Percentiles rank a stretch among this genome's conserved stretches.
Conservation (phyloP, 2,797 vertebrate genomes). For the Borostomias antarcticus region DNA sequence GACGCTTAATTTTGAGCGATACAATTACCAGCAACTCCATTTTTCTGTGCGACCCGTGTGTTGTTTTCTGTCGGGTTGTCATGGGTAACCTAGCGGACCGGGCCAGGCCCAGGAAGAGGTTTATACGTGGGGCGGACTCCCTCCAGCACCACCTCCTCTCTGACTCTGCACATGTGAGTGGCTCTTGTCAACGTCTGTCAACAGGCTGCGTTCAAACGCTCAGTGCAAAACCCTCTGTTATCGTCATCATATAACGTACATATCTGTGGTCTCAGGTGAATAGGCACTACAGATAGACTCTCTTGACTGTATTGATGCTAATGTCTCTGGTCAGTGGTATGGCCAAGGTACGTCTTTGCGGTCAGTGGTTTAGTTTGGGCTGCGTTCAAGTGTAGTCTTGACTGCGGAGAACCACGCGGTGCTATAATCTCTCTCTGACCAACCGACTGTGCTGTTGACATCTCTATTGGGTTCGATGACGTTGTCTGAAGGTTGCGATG, state of each 20-base stretch:
- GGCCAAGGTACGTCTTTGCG: too few relatives aligned
- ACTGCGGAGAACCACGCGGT: too few relatives aligned
- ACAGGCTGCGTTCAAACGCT: not conserved
- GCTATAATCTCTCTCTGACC: too few relatives aligned
- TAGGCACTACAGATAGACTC: conserved; percentile 19
- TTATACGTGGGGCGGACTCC: conserved; percentile 63
- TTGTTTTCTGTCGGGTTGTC: conserved; percentile 41
- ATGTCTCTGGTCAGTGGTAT: too few relatives aligned
- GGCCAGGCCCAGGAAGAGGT: conserved; percentile 64
- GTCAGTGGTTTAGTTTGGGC: not conserved
- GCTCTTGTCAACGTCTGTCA: not conserved
- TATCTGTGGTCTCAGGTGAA: not conserved
- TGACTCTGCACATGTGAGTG: conserved; percentile 74
- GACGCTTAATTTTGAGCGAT: conserved; percentile 19
- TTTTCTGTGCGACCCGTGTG: conserved; percentile 21
- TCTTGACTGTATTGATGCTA: conserved; percentile 32
- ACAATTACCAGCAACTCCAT: not conserved
- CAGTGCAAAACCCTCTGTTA: not conserved
- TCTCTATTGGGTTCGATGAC: too few relatives aligned
- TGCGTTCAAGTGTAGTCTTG: not conserved
- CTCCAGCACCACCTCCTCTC: conserved; percentile 73
- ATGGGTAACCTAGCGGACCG: conserved; percentile 79
- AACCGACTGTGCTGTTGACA: too few relatives aligned
- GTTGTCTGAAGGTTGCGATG: not conserved
- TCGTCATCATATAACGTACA: not conserved